These are phyloP conservation scores for Motacilla alba DNA, from an alignment of 2,113 vertebrate species.

Conservation along the genomic window DNA sequence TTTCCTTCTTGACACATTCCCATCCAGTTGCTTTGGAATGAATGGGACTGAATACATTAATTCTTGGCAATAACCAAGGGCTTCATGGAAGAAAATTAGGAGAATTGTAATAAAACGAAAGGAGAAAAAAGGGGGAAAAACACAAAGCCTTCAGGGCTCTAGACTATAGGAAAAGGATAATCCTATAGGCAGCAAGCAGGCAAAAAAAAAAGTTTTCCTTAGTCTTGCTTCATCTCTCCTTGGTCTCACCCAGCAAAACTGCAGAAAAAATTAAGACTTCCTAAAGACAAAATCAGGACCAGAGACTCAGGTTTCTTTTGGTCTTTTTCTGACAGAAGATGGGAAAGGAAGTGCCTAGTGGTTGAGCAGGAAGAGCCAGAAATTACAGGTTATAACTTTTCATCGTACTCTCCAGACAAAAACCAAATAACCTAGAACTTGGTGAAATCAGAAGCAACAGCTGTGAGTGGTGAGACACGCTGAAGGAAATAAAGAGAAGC, in stretches of 20 bases:
- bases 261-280: background rate
- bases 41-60: background rate
- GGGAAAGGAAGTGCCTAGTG: background rate
- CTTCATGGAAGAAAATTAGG: background rate
- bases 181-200: background rate
- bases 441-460: background rate
- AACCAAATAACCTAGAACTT: background rate
- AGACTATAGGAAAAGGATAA: background rate
- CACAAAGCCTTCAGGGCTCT: accelerated
- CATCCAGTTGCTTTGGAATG: background rate
- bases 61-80: background rate
- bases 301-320: background rate
- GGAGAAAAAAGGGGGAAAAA: background rate
- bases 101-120: background rate
- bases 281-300: background rate
- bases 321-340: background rate
- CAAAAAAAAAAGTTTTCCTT: background rate
- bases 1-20: background rate
- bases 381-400: background rate
- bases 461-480: accelerated
- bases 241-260: background rate
- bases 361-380: background rate
- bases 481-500: background rate
- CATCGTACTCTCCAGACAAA: accelerated
- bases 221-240: background rate